A percentile compares a stretch with the other conserved stretches of the same genome.
Evolutionary conservation across 35 echinoderm and acorn worm species (phyloP).

Genomic region (Eucidaris tribuloides): DNA sequence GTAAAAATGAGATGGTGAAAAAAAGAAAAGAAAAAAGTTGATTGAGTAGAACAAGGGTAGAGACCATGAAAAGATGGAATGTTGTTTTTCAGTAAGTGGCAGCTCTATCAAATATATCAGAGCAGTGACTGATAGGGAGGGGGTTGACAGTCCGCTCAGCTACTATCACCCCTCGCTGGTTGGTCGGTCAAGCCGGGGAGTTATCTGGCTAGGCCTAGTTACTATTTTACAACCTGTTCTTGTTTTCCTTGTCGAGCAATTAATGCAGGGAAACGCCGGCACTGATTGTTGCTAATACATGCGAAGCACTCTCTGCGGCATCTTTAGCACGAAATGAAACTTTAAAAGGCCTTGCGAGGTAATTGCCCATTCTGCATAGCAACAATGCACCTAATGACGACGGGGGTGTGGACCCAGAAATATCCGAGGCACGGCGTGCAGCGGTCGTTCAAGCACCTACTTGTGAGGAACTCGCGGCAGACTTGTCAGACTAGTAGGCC

Average conservation of each 20-base stretch:
- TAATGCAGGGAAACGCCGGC: neutral
- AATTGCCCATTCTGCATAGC: neutral
- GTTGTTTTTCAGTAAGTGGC: neutral
- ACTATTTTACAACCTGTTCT: too few species aligned
- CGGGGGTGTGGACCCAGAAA: neutral
- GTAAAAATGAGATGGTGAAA: too few species aligned
- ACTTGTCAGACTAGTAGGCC: neutral
- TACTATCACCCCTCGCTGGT: too few species aligned
- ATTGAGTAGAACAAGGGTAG: too few species aligned
- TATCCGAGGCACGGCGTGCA: neutral
- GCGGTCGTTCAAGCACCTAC: neutral
- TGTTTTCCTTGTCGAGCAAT: too few species aligned
- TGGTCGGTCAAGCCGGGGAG: too few species aligned
- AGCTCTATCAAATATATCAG: slow-evolving; percentile 9
- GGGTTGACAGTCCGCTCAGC: too few species aligned
- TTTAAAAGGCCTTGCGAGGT: neutral
- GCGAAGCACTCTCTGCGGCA: neutral
- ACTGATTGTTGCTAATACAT: neutral
- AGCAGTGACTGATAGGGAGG: neutral
- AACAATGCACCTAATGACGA: neutral
- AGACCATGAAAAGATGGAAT: slow-evolving; percentile 7
- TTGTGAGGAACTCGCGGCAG: neutral
- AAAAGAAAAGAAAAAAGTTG: too few species aligned
- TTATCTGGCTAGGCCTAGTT: too few species aligned
- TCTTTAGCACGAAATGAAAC: neutral